Evolutionary conservation across 2,797 vertebrate species (phyloP).

Genomic region (Gymnodraco acuticeps): DNA sequence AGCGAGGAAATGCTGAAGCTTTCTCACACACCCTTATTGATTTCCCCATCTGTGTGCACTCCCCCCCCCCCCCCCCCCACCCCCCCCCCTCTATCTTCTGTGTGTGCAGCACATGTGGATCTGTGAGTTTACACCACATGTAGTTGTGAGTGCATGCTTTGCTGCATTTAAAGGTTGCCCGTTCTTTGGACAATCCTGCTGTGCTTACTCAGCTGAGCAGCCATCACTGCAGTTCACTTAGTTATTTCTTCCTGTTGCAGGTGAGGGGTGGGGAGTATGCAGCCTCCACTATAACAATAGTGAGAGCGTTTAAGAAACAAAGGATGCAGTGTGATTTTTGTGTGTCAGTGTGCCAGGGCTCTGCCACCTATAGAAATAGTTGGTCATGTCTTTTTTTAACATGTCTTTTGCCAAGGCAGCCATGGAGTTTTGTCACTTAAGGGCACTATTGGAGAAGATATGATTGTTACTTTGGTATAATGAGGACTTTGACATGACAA

Average conservation of each 20-base stretch:
- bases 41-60: slow-evolving; percentile 76
- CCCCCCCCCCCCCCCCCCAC: slow-evolving; percentile 8
- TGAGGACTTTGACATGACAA: no score
- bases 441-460: no score
- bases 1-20: slow-evolving; percentile 87
- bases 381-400: no score
- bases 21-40: slow-evolving; percentile 88
- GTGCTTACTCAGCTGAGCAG: slow-evolving; percentile 70
- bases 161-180: slow-evolving; percentile 63
- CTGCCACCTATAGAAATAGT: no score
- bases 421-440: no score
- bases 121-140: slow-evolving; percentile 41
- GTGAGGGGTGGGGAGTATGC: slow-evolving; percentile 15
- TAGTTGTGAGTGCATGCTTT: slow-evolving; percentile 38
- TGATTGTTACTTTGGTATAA: no score
- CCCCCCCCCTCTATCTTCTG: slow-evolving; percentile 56
- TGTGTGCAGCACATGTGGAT: slow-evolving; percentile 28
- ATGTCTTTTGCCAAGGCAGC: no score
- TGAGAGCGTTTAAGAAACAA: not conserved
- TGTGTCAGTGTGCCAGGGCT: no score
- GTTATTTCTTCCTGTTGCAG: slow-evolving; percentile 37
- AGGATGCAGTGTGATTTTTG: not conserved
- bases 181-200: slow-evolving; percentile 31
- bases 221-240: slow-evolving; percentile 51
- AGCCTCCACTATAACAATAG: slow-evolving; percentile 6